These are phyloP conservation scores for Meloidogyne hapla DNA, from an alignment of 1,140 invertebrate species.

Conservation along the genomic window DNA sequence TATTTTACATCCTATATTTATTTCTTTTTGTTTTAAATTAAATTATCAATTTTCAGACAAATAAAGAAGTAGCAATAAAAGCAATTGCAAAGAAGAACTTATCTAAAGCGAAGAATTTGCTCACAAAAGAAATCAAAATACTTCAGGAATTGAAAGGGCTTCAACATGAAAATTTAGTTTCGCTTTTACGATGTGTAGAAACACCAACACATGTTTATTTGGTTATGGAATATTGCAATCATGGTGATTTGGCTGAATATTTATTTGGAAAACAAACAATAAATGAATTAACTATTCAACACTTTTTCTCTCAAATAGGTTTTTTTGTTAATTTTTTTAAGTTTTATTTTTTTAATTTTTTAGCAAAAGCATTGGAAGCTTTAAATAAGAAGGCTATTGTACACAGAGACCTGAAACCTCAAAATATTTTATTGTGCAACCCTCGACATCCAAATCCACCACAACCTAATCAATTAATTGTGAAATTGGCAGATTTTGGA, in stretches of 20 bases:
- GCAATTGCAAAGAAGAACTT: slow-evolving; percentile 95
- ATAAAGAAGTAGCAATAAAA: slow-evolving; percentile 88
- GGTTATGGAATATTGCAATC: slow-evolving; percentile 99
- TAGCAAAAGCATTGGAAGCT: slow-evolving; percentile 92
- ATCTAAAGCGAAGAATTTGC: slow-evolving; percentile 89
- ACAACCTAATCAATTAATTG: slow-evolving; percentile 81
- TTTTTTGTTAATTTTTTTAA: slow-evolving; percentile 59
- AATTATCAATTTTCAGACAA: slow-evolving; percentile 72
- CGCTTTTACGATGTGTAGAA: slow-evolving; percentile 93
- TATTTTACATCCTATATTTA: slow-evolving; percentile 23
- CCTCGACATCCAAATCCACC: slow-evolving; percentile 73
- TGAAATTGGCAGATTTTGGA: slow-evolving; percentile 96
- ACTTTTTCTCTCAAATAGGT: slow-evolving; percentile 91
- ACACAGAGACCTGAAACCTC: slow-evolving; percentile 89
- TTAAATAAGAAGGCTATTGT: slow-evolving; percentile 94
- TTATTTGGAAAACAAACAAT: slow-evolving; percentile 84
- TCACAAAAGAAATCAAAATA: slow-evolving; percentile 98
- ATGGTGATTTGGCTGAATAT: slow-evolving; percentile 96
- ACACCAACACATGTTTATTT: slow-evolving; percentile 87
- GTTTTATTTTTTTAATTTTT: slow-evolving; percentile 43
- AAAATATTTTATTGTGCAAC: slow-evolving; percentile 66
- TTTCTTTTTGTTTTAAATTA: slow-evolving; percentile 9
- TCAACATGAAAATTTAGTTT: slow-evolving; percentile 96
- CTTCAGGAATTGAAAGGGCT: slow-evolving; percentile 92
- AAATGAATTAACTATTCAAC: slow-evolving; percentile 90